Percentiles rank a stretch among this genome's conserved stretches.
These are phyloP conservation scores for Chionomys nivalis DNA, from an alignment of 2,113 vertebrate species.

Conservation along the genomic window DNA sequence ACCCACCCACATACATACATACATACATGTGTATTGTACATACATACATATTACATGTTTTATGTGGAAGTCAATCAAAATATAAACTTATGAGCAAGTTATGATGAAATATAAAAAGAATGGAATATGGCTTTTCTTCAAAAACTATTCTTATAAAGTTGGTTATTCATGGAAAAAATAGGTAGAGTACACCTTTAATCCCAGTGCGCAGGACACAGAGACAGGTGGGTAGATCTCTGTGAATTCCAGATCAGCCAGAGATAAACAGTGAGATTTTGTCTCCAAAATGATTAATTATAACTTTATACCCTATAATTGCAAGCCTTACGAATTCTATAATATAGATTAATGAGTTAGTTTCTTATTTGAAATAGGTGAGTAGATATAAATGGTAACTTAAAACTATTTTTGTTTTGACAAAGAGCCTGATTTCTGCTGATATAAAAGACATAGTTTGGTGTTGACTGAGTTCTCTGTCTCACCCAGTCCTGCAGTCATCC, in stretches of 20 bases:
- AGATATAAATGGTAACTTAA: not conserved
- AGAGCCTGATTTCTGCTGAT: not conserved
- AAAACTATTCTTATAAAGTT: not conserved
- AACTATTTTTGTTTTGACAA: not conserved
- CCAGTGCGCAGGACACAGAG: not conserved
- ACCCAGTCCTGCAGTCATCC: no score
- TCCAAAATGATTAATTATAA: not conserved
- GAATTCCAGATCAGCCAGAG: not conserved
- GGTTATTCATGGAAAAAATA: not conserved
- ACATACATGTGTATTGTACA: not conserved
- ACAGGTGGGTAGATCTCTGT: not conserved
- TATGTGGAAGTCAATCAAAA: not conserved
- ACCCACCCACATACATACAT: not conserved
- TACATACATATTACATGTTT: not conserved
- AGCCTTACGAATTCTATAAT: not conserved
- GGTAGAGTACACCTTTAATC: not conserved
- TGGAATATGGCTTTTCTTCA: not conserved
- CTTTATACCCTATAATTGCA: not conserved
- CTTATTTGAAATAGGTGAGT: not conserved
- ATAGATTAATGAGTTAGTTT: not conserved
- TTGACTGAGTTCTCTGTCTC: no score
- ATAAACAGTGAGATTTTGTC: not conserved
- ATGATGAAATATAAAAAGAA: not conserved
- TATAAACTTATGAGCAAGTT: not conserved
- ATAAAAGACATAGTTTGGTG: not conserved